Percentiles rank a stretch among this genome's conserved stretches.
Evolutionary conservation across 2,113 vertebrate genomes (phyloP).

Genomic region (Chaetodon trifascialis): DNA sequence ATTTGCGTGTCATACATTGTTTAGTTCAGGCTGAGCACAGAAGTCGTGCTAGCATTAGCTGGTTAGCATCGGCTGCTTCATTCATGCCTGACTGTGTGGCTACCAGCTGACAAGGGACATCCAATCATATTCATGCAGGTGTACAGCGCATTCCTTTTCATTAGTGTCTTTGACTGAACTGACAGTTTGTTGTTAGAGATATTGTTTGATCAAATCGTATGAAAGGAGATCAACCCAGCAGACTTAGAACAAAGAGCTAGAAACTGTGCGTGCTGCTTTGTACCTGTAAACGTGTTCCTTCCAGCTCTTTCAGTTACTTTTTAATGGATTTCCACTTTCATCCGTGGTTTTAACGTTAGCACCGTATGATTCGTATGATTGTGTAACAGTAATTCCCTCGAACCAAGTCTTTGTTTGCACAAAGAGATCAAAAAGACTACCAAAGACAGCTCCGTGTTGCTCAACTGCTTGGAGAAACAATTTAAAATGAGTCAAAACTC

Average conservation of each 20-base stretch:
- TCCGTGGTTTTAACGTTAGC: neutral
- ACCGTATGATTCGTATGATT: neutral
- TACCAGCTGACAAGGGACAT: too few relatives aligned
- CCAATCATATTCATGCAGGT: neutral
- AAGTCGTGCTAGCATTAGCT: neutral
- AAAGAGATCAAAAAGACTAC: slow-evolving; percentile 13
- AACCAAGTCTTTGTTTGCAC: neutral
- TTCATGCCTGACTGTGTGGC: too few relatives aligned
- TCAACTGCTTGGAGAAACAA: neutral
- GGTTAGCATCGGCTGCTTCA: neutral
- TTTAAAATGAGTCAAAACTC: slow-evolving; percentile 30
- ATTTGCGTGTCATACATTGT: neutral
- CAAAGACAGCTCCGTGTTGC: neutral
- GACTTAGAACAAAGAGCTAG: slow-evolving; percentile 9
- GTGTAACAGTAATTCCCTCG: neutral
- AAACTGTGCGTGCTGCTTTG: neutral
- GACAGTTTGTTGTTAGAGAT: neutral
- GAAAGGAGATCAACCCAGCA: slow-evolving; percentile 9
- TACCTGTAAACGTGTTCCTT: neutral
- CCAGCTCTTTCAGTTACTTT: neutral
- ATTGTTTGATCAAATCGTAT: slow-evolving; percentile 25
- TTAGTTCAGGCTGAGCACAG: too few relatives aligned
- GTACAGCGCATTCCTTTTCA: neutral
- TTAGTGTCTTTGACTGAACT: neutral
- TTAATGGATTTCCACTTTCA: slow-evolving; percentile 1